Percentiles rank a stretch among this genome's conserved stretches.
phyloP scores from a whole-genome alignment of 2,888 invertebrate genomes.

The Aquatica leii region DNA sequence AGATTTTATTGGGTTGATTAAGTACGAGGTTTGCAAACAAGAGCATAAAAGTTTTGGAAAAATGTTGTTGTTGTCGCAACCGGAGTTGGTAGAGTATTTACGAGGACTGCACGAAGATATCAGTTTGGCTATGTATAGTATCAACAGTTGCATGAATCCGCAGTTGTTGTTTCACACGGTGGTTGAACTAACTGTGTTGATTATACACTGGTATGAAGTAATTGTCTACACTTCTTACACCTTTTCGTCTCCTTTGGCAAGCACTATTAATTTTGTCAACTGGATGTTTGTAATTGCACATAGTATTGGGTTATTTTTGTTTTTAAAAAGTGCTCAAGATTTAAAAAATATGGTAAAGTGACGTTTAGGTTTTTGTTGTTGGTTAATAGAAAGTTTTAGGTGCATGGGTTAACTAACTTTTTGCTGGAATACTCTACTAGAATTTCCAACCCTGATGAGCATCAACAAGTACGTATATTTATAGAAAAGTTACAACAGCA shows the following conservation, averaged over 20 bases:
- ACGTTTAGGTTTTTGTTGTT: no score
- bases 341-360: slow-evolving; percentile 54
- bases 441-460: slow-evolving; percentile 51
- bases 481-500: slow-evolving; percentile 57
- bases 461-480: slow-evolving; percentile 58
- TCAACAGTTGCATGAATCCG: slow-evolving; percentile 55
- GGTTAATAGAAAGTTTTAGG: slow-evolving; percentile 40
- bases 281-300: slow-evolving; percentile 54
- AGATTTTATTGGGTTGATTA: slow-evolving; percentile 52
- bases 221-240: slow-evolving; percentile 55
- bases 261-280: slow-evolving; percentile 54
- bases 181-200: slow-evolving; percentile 54
- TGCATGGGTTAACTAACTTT: slow-evolving; percentile 53
- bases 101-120: slow-evolving; percentile 56
- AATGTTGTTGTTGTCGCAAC: slow-evolving; percentile 42
- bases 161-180: slow-evolving; percentile 54
- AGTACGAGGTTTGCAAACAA: slow-evolving; percentile 51
- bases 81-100: slow-evolving; percentile 54
- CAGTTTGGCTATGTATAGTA: slow-evolving; percentile 51
- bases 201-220: slow-evolving; percentile 58
- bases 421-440: slow-evolving; percentile 57
- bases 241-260: slow-evolving; percentile 49
- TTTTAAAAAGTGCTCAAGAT: slow-evolving; percentile 55
- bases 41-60: slow-evolving; percentile 46
- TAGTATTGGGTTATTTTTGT: slow-evolving; percentile 53